Conservation (phyloP, 1,140 invertebrate genomes). For the Solen grandis region DNA sequence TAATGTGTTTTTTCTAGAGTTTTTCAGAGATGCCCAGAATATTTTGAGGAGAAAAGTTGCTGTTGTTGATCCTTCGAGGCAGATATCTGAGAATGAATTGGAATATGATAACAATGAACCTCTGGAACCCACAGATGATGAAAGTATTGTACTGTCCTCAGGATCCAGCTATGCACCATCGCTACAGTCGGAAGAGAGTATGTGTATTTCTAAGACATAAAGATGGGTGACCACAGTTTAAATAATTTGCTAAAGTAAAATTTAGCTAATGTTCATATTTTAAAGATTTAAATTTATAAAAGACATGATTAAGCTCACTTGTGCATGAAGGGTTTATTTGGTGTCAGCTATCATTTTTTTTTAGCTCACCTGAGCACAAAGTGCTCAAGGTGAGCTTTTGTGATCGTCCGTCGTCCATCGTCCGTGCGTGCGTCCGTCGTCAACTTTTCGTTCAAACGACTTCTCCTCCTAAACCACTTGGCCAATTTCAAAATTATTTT, state of each 20-base stretch:
- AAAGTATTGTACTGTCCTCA: conserved; percentile 30
- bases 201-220: conserved; percentile 22
- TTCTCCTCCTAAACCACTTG: too few relatives aligned
- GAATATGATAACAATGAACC: conserved; percentile 8
- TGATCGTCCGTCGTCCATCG: too few relatives aligned
- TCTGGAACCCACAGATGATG: conserved; percentile 33
- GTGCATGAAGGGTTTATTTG: conserved; percentile 12
- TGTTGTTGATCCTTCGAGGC: conserved; percentile 26
- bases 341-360: conserved; percentile 15
- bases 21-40: not conserved
- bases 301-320: too few relatives aligned
- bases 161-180: conserved; percentile 31
- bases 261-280: not conserved
- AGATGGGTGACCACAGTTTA: conserved; percentile 11
- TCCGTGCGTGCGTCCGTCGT: too few relatives aligned
- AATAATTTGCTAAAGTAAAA: not conserved
- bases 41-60: conserved; percentile 10
- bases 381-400: too few relatives aligned
- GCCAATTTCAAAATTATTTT: too few relatives aligned
- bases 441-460: too few relatives aligned
- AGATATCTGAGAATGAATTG: conserved; percentile 22
- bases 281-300: conserved; percentile 14
- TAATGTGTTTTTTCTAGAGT: conserved; percentile 6
- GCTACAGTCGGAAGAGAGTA: conserved; percentile 22
- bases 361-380: not conserved